phyloP scores from a whole-genome alignment of 2,888 invertebrate species.

The Sceliomorpha sp. region DNA sequence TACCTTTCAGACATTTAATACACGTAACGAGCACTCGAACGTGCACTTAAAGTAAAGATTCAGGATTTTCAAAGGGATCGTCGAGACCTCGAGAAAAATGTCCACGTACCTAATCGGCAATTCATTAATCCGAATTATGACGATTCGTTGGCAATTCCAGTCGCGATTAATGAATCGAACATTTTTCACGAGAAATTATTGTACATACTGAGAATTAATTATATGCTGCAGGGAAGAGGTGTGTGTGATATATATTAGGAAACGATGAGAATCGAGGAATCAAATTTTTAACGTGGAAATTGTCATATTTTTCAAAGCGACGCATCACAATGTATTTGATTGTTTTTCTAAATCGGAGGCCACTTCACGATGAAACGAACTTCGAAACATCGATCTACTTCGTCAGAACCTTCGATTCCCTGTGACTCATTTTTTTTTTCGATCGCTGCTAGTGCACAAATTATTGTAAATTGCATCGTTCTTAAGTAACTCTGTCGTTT shows the following conservation, averaged over 20 bases:
- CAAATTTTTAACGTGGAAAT: slow-evolving; percentile 27
- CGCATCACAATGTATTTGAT: not conserved
- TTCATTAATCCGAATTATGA: not conserved
- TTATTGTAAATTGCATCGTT: slow-evolving; percentile 47
- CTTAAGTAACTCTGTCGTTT: not conserved
- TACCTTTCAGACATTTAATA: slow-evolving; percentile 50
- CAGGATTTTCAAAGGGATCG: slow-evolving; percentile 60
- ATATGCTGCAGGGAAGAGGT: slow-evolving; percentile 9
- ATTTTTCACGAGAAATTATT: slow-evolving; percentile 29
- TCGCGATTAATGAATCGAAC: slow-evolving; percentile 27
- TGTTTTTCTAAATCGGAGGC: no score
- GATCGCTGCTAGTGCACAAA: slow-evolving; percentile 70
- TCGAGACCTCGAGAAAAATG: slow-evolving; percentile 1
- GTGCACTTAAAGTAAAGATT: slow-evolving; percentile 63
- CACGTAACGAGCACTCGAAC: slow-evolving; percentile 41
- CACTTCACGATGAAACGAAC: no score
- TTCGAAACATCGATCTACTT: no score
- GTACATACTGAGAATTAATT: slow-evolving; percentile 44
- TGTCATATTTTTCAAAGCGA: slow-evolving; percentile 17
- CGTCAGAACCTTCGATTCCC: no score
- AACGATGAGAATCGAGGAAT: slow-evolving; percentile 11
- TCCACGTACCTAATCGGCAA: not conserved
- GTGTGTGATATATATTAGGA: slow-evolving; percentile 44
- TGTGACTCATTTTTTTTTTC: slow-evolving; percentile 43
- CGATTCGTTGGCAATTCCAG: no score